Percentiles rank a stretch among this genome's conserved stretches.
Evolutionary conservation across 1,140 invertebrate species (phyloP).

Genomic region (Bilobella aurantiaca): DNA sequence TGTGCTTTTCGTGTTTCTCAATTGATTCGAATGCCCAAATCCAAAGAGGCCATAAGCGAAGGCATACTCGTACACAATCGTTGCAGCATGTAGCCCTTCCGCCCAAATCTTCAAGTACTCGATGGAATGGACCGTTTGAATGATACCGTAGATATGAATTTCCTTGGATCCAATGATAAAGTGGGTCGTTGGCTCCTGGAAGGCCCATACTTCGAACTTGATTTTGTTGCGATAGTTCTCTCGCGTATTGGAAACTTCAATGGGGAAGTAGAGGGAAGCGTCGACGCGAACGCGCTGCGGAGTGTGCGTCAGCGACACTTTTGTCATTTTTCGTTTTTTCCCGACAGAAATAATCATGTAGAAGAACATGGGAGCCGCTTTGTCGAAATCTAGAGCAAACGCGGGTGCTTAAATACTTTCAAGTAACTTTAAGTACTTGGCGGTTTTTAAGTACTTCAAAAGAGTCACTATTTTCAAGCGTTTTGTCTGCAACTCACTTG

Average conservation of each 20-base stretch:
- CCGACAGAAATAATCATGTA: neutral
- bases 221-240: neutral
- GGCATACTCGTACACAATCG: constrained; percentile 19
- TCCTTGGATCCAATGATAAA: constrained; percentile 4
- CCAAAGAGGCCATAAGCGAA: constrained; percentile 27
- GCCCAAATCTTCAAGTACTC: neutral
- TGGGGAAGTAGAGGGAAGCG: neutral
- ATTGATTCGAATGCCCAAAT: constrained; percentile 25
- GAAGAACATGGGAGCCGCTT: neutral
- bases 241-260: neutral
- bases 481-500: too few relatives aligned
- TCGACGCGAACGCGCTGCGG: neutral
- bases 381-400: neutral
- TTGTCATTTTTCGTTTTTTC: neutral
- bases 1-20: constrained; percentile 17
- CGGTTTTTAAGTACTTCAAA: too few relatives aligned
- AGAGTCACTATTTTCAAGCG: too few relatives aligned
- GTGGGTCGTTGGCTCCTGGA: neutral
- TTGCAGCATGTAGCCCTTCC: constrained; percentile 12
- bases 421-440: too few relatives aligned
- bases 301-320: neutral
- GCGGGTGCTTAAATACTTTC: too few relatives aligned
- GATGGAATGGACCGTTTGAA: constrained; percentile 19
- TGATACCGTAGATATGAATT: constrained; percentile 17
- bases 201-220: neutral